Base-by-base conservation (phyloP, 1,140 invertebrate species). In the Hylaeus anthracinus region DNA sequence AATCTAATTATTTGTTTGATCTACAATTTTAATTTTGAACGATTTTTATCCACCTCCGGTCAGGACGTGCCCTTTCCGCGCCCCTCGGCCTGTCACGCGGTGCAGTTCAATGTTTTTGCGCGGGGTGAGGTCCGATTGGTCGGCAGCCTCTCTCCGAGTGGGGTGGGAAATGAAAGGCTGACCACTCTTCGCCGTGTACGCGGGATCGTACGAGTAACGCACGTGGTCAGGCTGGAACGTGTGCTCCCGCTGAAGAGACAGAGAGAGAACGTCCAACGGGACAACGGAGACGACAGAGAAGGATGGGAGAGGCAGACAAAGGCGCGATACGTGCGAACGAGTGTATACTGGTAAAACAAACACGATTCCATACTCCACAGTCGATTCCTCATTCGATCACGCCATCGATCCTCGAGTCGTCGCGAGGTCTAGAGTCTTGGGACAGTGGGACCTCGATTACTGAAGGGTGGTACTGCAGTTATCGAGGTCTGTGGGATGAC, bases 1-100 rank as follows among this genome's bases (percentile, higher is more conserved):
- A 92, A 92, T 92, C 91, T 92, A 90, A 93, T 93, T 92, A 92
- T 93, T 93, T 93, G 92, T 92, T 90, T 90, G 88, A 88, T 89
- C 86, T 87, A 82, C 90, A 86, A 88, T 92, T 93, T 93, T 93
- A 92, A 93, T 92, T 92, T 91, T 88, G 84, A 92, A 89, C 90
- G 85, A 87, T 87, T 89, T 87, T 88, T 89, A 72, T 63, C 72
- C 74, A 41, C 72, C 80, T 69, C 83, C 66, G 53, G 14, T 56
- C 69, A 76, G 48, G 60, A 65, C 48, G 81, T 72, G 75, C 58
- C 60, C 76, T 60, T 72, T 73, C 81, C 85, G 88, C 72, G 70
- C 65, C 78, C 77, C 74, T 81, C 83, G 63, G 80, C 86, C 87
- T 78, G 63, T 79, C 66, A 76, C 85, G 81, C 69, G 63, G 81